Base-by-base conservation (phyloP, 2,797 vertebrate species). In the Danio aesculapii region DNA sequence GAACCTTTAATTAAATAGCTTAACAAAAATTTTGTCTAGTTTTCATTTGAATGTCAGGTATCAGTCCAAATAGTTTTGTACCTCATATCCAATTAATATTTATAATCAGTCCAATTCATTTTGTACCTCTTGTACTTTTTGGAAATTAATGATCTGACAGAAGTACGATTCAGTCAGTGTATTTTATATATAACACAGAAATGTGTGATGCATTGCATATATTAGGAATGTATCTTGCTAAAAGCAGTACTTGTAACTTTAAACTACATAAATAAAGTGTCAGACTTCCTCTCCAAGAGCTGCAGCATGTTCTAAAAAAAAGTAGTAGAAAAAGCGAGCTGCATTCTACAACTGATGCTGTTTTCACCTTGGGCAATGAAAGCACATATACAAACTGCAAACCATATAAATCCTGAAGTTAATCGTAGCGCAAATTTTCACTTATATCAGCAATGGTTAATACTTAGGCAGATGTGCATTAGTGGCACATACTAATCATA, bases 311-410 rank as follows among this genome's bases (percentile, higher is more conserved):
- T 63, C 41, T 63, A 41, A 8, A 6, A 13, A 63, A 43, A 58
- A 11, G 30, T 30, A 30, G 30, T 30, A 30, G 30, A 59, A 55
- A 49, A 14, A 68, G 0, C 6, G n/a, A 47, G 2, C 47, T 41
- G 21, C 14, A 69, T 39, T 21, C 7, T 52, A 41, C 10, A 53
- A 50, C 49, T 69, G 49, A 21, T 39, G 47, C 8, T 8, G 47
- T 50, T 52, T 69, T 53, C 21, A 52, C 67, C 67, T 69, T 14
- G 52, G 49, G 67, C 67, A 52, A 7, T 53, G 49, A 69, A 52
- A 69, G 14, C 21, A n/a, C 67, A 53, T 19, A 47, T 16, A 52
- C 47, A 5, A 69, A 13, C 47, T 69, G 39, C 21, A 39, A 39
- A 30, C 14, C 11, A 52, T n/a, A 52, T 52, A 41, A 52, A 69